phyloP scores from a whole-genome alignment of 2,113 vertebrate species.

The Phrynocephalus versicolor region DNA sequence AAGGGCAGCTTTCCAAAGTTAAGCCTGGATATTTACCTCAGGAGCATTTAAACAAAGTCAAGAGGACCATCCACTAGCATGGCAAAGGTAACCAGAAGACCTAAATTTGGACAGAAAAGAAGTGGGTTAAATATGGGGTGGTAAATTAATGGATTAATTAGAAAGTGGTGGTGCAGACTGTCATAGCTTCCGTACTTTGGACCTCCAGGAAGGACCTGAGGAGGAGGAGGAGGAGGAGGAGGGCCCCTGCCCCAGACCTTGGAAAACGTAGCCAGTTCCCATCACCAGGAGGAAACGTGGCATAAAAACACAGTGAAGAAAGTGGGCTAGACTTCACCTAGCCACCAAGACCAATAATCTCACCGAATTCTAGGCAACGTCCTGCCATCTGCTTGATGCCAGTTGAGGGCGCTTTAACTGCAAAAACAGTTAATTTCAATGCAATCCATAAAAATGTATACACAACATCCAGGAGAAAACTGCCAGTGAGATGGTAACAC shows the following conservation, averaged over 20 bases:
- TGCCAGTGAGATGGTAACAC: too few species aligned
- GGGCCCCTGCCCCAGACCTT: too few species aligned
- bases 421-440: too few species aligned
- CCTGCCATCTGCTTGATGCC: background rate
- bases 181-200: too few species aligned
- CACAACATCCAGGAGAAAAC: too few species aligned
- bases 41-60: constrained; percentile 24
- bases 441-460: too few species aligned
- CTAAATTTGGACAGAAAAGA: background rate
- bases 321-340: background rate
- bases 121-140: background rate
- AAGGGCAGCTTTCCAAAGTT: background rate
- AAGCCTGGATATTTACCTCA: constrained; percentile 21
- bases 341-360: background rate
- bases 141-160: too few species aligned
- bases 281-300: background rate
- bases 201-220: too few species aligned
- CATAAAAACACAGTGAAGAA: background rate
- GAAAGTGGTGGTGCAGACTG: too few species aligned
- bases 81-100: background rate
- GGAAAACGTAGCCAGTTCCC: background rate
- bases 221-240: too few species aligned
- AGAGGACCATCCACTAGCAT: background rate
- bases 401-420: background rate
- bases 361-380: background rate